These are phyloP conservation scores for Thunnus albacares DNA, from an alignment of 2,797 vertebrate species.

Conservation along the genomic window DNA sequence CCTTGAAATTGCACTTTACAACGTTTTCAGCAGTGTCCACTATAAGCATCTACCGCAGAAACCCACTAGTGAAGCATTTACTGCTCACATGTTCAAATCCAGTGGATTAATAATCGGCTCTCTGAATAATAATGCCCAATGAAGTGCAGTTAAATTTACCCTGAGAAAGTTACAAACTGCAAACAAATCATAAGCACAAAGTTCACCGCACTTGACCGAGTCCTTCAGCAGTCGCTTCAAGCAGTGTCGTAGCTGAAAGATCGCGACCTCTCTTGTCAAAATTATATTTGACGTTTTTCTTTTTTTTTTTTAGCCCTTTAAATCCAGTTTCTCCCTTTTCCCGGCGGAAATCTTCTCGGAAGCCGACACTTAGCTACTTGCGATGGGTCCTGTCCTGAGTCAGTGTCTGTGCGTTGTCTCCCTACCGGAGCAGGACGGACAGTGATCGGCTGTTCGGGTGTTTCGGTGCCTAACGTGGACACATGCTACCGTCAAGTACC, in stretches of 20 bases:
- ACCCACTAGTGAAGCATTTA: background rate
- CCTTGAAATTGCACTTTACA: constrained; percentile 32
- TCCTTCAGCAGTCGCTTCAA: constrained; percentile 25
- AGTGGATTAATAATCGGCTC: background rate
- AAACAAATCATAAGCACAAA: constrained; percentile 30
- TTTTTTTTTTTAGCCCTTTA: constrained; percentile 1
- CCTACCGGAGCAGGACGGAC: constrained; percentile 44
- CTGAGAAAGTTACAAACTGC: constrained; percentile 55
- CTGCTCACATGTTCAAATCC: constrained; percentile 23
- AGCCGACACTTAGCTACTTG: background rate
- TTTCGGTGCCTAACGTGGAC: constrained; percentile 39
- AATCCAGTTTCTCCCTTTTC: constrained; percentile 27
- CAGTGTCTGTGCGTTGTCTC: constrained; percentile 8
- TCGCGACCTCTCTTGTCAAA: constrained; percentile 42
- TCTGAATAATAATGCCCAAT: background rate
- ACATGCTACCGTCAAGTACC: background rate
- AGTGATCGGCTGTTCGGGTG: constrained; percentile 20
- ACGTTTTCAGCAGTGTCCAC: background rate
- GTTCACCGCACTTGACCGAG: constrained; percentile 53
- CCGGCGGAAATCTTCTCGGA: constrained; percentile 9
- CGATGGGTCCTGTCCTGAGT: constrained; percentile 22
- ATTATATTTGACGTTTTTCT: constrained; percentile 23
- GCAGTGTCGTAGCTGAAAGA: background rate
- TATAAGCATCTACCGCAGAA: background rate
- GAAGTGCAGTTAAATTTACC: background rate